Evolutionary conservation across 2,797 vertebrate species (phyloP), one percentile per base, ranked within the genome.

Genomic region (Gambelia wislizenii): DNA sequence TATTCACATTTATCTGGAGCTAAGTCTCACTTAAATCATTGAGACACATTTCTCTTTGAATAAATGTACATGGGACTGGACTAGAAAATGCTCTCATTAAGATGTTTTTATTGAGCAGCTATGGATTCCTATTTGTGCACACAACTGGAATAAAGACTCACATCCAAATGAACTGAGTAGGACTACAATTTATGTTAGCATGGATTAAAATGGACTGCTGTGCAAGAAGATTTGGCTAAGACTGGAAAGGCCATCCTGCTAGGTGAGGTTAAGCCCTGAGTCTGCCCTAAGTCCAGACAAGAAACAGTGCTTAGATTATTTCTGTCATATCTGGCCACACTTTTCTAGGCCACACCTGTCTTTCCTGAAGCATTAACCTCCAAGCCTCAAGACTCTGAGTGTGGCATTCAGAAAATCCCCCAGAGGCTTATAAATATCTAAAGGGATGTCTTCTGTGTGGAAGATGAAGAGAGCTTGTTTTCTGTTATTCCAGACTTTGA

Each of bases 61-160:
- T 61, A 42, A 61, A 27, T 4, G 2, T 36, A 33, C 18, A 22
- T n/a, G 10, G 42, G 39, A 44, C 33, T 39, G 16, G 39, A 36
- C 12, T 16, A 27, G 25, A 87, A 87, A 56, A 88, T 90, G 91
- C 59, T 4, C 8, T 89, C 89, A 47, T 30, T 91, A 69, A 90
- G 6, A 39, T 44, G 16, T 56, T 94, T 92, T 92, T 92, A 92
- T 70, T 91, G 87, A 88, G 44, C 56, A 54, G 20, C 42, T 86
- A 83, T 25, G 85, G 79, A 92, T 94, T 95, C 94, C 42, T 16
- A 0, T 59, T 54, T 84, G 59, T 56, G 9, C 80, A n/a, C 3
- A 64, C 5, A 64, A 10, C 27, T 82, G 39, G 39, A 44, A 82
- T 47, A 44, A 64, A 82, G 13, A 47, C 6, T 6, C 20, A 59